Base-by-base conservation (phyloP, 1,140 invertebrate genomes). In the Cyclargus thomasi region DNA sequence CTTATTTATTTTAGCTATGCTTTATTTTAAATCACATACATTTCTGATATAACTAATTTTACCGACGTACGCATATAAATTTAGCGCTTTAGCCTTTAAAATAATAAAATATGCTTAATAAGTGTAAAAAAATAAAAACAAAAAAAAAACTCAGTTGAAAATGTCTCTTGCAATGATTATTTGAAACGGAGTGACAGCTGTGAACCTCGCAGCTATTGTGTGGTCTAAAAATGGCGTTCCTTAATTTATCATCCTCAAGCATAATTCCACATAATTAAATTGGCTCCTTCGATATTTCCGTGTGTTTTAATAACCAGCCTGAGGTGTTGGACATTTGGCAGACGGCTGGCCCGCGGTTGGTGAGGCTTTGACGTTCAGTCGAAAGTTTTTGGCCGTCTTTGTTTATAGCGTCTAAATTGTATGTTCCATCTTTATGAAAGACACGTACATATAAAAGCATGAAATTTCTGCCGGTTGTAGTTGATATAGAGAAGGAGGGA, bases 311-410 rank as follows among this genome's bases (percentile, higher is more conserved):
- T 65, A 69, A 57, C 29, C 63, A 65, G 53, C 68, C 68, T 63
- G 68, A 65, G 68, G 68, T 69, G 63, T 62, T 57, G 39, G 55
- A 64, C 68, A 69, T 69, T 69, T 69, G 68, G 68, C 53, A 55
- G 64, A 29, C 63, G 68, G 14, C 53, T 29, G 64, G 68, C 53
- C 63, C 63, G 63, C 63, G 68, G 17, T 22, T 29, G 64, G 62
- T 65, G 62, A 69, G 62, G 22, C 22, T 69, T 69, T 65, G 63
- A 39, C 68, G 36, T 69, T 65, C 23, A 64, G 18, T 65, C 36
- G 53, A 62, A 65, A 68, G 62, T n/a, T 69, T 69, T 65, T n/a
- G 53, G 64, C 18, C 1, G 22, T 29, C 17, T 57, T 65, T 29
- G 53, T 65, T 53, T 59, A 2, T 21, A 17, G 55, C 21, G 20